These are phyloP conservation scores for Margaritifera margaritifera DNA, from an alignment of 2,888 invertebrate genomes.

Conservation along the genomic window DNA sequence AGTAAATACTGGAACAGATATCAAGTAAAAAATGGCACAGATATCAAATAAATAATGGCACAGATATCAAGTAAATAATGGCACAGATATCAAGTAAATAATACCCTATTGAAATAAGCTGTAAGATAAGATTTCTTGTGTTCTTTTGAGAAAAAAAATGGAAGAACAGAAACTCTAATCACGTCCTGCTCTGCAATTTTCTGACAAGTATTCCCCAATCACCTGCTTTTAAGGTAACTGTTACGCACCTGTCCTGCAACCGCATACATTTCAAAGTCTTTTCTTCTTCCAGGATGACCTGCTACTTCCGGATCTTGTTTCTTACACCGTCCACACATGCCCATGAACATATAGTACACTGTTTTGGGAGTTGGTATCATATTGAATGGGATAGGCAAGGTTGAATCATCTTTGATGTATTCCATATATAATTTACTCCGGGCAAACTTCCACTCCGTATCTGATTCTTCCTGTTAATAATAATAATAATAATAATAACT, in stretches of 20 bases:
- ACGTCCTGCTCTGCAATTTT: no score
- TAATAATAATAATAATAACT: neutral
- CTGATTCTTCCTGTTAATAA: conserved; percentile 62
- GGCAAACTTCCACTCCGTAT: conserved; percentile 72
- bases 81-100: no score
- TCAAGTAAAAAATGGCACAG: no score
- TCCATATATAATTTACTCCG: conserved; percentile 71
- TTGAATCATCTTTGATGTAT: conserved; percentile 74
- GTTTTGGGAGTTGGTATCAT: conserved; percentile 64
- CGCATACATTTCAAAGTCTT: conserved; percentile 57
- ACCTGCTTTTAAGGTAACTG: no score
- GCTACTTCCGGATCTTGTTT: conserved; percentile 29
- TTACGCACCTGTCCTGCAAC: conserved; percentile 3
- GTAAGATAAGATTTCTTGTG: no score
- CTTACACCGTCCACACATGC: conserved; percentile 20
- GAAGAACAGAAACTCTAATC: no score
- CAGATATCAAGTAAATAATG: no score
- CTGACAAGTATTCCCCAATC: no score
- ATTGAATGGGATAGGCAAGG: conserved; percentile 76
- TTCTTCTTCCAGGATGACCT: conserved; percentile 53
- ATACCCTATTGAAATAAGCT: no score
- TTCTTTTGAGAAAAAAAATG: no score
- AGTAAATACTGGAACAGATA: no score
- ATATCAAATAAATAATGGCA: no score
- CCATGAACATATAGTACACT: conserved; percentile 27